Percentiles rank a stretch among this genome's conserved stretches.
These are phyloP conservation scores for Drosophila aff. DNA, from an alignment of 1,140 invertebrate species.

Conservation along the genomic window DNA sequence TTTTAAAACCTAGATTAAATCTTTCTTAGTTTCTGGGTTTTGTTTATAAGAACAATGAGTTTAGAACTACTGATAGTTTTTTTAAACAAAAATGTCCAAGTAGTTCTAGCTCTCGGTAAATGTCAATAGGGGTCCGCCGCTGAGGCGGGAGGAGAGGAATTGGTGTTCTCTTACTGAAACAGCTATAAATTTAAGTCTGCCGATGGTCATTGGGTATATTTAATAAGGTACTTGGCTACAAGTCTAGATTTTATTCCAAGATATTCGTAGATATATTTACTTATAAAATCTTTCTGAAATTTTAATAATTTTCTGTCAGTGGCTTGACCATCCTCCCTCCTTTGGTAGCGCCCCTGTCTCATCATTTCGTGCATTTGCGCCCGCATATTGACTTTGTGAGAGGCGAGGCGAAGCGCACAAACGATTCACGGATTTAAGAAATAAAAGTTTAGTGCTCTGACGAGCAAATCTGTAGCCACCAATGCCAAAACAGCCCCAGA, in stretches of 20 bases:
- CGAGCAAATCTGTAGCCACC: constrained; percentile 72
- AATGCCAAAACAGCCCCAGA: constrained; percentile 62
- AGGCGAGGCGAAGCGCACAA: constrained; percentile 68
- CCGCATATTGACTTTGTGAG: constrained; percentile 80
- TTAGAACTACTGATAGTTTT: no score
- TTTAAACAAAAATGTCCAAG: no score
- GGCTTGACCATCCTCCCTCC: neutral
- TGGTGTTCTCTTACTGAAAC: no score
- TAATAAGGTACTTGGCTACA: neutral
- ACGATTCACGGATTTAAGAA: constrained; percentile 80
- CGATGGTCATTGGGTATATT: neutral
- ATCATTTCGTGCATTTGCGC: constrained; percentile 55
- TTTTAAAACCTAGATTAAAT: neutral
- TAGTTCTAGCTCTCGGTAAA: no score
- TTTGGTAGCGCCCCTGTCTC: constrained; percentile 4
- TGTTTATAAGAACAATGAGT: no score
- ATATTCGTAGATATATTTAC: neutral
- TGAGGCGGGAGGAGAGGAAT: no score
- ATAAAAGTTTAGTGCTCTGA: constrained; percentile 80
- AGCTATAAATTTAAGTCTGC: no score
- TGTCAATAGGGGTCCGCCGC: no score
- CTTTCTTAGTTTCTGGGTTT: no score
- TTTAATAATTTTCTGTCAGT: neutral
- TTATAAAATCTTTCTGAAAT: neutral
- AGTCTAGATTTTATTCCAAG: no score